Conservation (phyloP, 2,113 vertebrate species). For the Dromaius novaehollandiae region DNA sequence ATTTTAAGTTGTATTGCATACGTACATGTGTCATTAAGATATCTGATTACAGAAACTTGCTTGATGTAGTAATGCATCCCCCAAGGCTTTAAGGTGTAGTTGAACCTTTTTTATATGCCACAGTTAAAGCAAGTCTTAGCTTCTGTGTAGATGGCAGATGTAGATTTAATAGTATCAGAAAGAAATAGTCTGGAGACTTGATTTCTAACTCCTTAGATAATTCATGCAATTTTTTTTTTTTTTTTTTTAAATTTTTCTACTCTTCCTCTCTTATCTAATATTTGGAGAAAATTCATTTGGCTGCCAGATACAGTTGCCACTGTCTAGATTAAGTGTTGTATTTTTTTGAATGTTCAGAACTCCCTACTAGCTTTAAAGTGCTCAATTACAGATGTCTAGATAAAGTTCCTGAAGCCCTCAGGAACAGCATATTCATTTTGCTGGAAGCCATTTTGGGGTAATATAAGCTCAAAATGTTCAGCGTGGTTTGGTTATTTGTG, state of each 20-base stretch:
- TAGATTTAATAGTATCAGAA: background rate
- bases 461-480: background rate
- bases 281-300: background rate
- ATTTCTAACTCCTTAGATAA: background rate
- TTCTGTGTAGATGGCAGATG: background rate
- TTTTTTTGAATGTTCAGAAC: background rate
- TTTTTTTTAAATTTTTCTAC: background rate
- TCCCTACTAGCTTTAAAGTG: background rate
- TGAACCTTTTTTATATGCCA: background rate
- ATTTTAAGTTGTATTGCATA: background rate
- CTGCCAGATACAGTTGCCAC: background rate
- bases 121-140: background rate
- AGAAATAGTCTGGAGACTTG: background rate
- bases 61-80: background rate
- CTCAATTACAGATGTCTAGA: background rate
- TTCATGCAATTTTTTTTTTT: background rate
- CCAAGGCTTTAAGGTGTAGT: background rate
- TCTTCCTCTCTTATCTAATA: background rate
- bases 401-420: background rate
- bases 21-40: background rate
- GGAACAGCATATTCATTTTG: background rate
- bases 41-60: background rate
- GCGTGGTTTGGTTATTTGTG: background rate
- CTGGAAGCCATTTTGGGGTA: background rate
- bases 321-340: background rate